These are phyloP conservation scores for Theocolax elegans DNA, from an alignment of 1,140 invertebrate species.

Conservation along the genomic window DNA sequence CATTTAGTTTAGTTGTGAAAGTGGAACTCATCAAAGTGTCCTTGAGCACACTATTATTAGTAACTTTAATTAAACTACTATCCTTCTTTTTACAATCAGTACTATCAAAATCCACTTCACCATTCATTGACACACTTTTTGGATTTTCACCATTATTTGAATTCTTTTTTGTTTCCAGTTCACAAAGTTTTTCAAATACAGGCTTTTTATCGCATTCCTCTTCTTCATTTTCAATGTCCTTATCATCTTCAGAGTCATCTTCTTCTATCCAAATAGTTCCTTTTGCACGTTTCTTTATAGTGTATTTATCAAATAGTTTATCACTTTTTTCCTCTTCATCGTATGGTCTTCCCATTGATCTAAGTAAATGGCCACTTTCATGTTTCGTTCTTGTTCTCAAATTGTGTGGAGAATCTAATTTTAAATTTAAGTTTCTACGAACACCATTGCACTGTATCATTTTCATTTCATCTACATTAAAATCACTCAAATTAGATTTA, in stretches of 20 bases:
- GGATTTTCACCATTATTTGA: slow-evolving; percentile 4
- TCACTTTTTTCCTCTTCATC: slow-evolving; percentile 54
- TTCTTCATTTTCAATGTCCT: slow-evolving; percentile 42
- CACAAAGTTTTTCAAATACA: slow-evolving; percentile 41
- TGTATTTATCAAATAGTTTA: slow-evolving; percentile 61
- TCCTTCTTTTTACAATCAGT: slow-evolving; percentile 29
- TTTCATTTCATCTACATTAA: slow-evolving; percentile 55
- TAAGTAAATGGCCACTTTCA: slow-evolving; percentile 63
- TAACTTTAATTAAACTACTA: slow-evolving; percentile 15
- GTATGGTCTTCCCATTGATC: slow-evolving; percentile 63
- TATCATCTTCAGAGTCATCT: slow-evolving; percentile 52
- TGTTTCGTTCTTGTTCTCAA: slow-evolving; percentile 62
- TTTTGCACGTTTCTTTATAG: slow-evolving; percentile 64
- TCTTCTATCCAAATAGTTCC: slow-evolving; percentile 66
- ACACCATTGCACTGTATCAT: slow-evolving; percentile 66
- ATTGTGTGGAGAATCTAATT: slow-evolving; percentile 61
- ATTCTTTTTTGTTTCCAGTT: slow-evolving; percentile 39
- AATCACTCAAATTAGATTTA: slow-evolving; percentile 54
- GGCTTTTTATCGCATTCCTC: slow-evolving; percentile 42
- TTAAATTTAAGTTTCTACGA: slow-evolving; percentile 60
- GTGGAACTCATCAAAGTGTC: slow-evolving; percentile 21
- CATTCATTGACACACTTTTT: slow-evolving; percentile 32
- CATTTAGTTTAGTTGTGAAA: slow-evolving; percentile 33
- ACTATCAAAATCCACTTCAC: slow-evolving; percentile 9
- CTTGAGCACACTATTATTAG: slow-evolving; percentile 4